These are phyloP conservation scores for Mercenaria mercenaria DNA, from an alignment of 1,140 invertebrate genomes.

Conservation along the genomic window DNA sequence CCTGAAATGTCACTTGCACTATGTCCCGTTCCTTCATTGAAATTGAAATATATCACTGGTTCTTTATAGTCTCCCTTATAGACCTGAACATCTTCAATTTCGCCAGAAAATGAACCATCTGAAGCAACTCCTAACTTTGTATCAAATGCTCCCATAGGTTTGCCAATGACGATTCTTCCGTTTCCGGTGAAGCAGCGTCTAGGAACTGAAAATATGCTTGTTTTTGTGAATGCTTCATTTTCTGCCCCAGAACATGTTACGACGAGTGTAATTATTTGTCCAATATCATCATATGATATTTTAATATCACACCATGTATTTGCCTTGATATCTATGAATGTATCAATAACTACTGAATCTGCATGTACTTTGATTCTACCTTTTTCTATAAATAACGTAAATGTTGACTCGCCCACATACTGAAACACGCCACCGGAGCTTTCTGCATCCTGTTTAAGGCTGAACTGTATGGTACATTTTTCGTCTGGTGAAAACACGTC, in stretches of 20 bases:
- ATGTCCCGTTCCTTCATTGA: conserved; percentile 10
- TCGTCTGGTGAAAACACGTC: conserved; percentile 28
- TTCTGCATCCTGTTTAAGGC: background rate
- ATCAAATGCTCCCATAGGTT: conserved; percentile 42
- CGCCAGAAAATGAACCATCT: conserved; percentile 43
- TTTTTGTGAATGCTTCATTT: background rate
- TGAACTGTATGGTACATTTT: conserved; percentile 11
- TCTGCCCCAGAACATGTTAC: background rate
- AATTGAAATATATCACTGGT: conserved; percentile 16
- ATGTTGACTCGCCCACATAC: conserved; percentile 56
- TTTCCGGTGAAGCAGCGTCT: conserved; percentile 1
- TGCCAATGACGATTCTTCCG: conserved; percentile 51
- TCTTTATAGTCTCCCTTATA: conserved; percentile 4
- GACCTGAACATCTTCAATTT: conserved; percentile 42
- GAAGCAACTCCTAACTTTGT: background rate
- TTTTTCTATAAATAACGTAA: conserved; percentile 25
- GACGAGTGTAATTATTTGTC: conserved; percentile 31
- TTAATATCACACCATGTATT: conserved; percentile 42
- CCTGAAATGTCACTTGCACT: conserved; percentile 5
- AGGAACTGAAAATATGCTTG: conserved; percentile 28
- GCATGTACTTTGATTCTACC: conserved; percentile 19
- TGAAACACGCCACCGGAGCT: conserved; percentile 52
- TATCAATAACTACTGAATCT: conserved; percentile 34
- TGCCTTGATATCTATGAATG: background rate
- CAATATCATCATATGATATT: conserved; percentile 28